These are phyloP conservation scores for Trichopoda pennipes DNA, from an alignment of 2,888 invertebrate genomes.

Conservation along the genomic window DNA sequence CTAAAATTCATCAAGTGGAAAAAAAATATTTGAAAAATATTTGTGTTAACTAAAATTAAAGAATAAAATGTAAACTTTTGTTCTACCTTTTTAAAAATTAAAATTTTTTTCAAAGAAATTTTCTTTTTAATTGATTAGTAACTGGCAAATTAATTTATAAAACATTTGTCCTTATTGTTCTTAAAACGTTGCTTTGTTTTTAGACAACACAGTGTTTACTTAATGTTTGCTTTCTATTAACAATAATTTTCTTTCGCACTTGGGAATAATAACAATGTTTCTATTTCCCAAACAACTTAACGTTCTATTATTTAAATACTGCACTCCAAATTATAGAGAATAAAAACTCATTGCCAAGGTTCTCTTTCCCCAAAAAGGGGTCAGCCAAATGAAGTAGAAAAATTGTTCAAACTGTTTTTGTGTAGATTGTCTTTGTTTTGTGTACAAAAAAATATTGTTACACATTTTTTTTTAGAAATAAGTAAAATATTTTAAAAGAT, in stretches of 20 bases:
- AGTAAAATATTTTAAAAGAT: no score
- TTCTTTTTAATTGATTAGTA: no score
- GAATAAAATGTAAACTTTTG: no score
- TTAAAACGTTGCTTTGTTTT: no score
- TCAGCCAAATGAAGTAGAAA: background rate
- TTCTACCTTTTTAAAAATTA: no score
- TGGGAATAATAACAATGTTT: background rate
- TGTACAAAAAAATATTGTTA: background rate
- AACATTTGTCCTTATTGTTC: no score
- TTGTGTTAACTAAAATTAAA: no score
- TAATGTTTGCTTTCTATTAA: background rate
- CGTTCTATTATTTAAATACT: background rate
- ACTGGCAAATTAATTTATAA: no score
- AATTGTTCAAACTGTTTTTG: slow-evolving; percentile 16
- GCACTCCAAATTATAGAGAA: background rate
- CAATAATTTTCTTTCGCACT: background rate
- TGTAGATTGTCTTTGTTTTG: background rate
- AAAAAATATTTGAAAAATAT: no score
- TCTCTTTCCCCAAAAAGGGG: background rate
- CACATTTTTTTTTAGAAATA: background rate
- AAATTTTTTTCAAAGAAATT: no score
- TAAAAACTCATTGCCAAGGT: slow-evolving; percentile 58
- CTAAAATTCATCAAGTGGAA: no score
- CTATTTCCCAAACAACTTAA: slow-evolving; percentile 9
- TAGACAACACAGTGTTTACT: background rate